Percentiles rank a stretch among this genome's conserved stretches.
These are phyloP conservation scores for Rhyacichthys aspro DNA, from an alignment of 2,797 vertebrate species.

Conservation along the genomic window DNA sequence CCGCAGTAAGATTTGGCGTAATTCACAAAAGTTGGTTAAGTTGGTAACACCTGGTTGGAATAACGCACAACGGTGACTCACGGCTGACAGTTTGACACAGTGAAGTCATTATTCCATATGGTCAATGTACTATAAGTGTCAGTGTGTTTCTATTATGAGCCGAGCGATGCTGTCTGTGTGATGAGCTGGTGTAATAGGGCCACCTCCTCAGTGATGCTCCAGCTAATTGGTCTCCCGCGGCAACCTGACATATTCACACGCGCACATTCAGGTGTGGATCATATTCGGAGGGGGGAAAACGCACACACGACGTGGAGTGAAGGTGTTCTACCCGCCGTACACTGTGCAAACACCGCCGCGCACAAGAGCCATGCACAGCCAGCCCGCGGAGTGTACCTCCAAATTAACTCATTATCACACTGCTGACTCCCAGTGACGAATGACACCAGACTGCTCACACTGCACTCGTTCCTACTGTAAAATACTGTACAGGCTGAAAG, in stretches of 20 bases:
- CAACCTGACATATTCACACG: constrained; percentile 71
- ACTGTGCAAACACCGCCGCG: constrained; percentile 45
- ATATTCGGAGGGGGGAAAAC: constrained; percentile 3
- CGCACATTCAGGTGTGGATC: constrained; percentile 32
- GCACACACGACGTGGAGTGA: constrained; percentile 19
- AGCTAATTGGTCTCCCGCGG: constrained; percentile 83
- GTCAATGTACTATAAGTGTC: constrained; percentile 75
- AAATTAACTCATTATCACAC: constrained; percentile 81
- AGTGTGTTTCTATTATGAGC: constrained; percentile 73
- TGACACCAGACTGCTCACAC: constrained; percentile 61
- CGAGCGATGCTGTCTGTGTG: constrained; percentile 71
- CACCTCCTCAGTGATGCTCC: constrained; percentile 76
- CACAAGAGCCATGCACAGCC: constrained; percentile 49
- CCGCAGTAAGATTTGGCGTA: constrained; percentile 49
- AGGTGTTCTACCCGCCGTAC: constrained; percentile 30
- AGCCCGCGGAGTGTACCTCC: constrained; percentile 68
- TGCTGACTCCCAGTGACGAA: constrained; percentile 71
- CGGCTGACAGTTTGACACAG: constrained; percentile 69
- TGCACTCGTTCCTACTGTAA: constrained; percentile 39
- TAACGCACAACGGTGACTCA: constrained; percentile 54
- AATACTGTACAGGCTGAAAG: constrained; percentile 23
- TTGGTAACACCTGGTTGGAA: constrained; percentile 64
- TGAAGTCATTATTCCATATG: constrained; percentile 77
- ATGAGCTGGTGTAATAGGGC: constrained; percentile 80
- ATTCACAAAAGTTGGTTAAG: constrained; percentile 68